phyloP scores from a whole-genome alignment of 2,888 invertebrate species.

The Drosophila neonasuta region DNA sequence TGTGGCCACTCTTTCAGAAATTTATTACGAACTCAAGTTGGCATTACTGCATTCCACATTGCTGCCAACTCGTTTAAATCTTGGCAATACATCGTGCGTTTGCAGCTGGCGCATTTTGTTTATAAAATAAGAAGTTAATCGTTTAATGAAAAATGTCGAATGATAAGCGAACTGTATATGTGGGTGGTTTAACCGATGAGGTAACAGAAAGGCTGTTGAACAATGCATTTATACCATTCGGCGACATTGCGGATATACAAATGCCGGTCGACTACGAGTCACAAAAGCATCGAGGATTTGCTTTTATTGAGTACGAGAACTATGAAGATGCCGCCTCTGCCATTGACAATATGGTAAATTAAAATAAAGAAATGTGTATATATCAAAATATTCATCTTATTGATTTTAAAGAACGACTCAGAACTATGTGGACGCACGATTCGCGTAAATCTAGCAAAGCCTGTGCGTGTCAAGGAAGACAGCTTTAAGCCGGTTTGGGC shows the following conservation, averaged over 20 bases:
- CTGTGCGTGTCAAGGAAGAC: slow-evolving; percentile 97
- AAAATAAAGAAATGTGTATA: background rate
- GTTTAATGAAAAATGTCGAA: slow-evolving; percentile 83
- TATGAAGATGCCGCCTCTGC: slow-evolving; percentile 99
- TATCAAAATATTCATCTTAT: background rate
- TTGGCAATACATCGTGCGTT: background rate
- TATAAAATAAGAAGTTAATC: slow-evolving; percentile 33
- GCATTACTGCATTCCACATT: slow-evolving; percentile 5
- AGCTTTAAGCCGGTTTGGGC: slow-evolving; percentile 98
- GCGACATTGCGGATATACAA: slow-evolving; percentile 98
- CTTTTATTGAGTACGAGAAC: slow-evolving; percentile 98
- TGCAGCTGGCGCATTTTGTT: slow-evolving; percentile 41
- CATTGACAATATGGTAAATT: slow-evolving; percentile 97
- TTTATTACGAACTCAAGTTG: slow-evolving; percentile 10
- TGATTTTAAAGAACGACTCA: slow-evolving; percentile 92
- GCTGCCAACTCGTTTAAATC: slow-evolving; percentile 23
- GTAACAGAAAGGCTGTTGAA: slow-evolving; percentile 97
- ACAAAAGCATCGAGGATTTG: slow-evolving; percentile 98
- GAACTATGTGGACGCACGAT: slow-evolving; percentile 98
- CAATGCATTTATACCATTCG: slow-evolving; percentile 99
- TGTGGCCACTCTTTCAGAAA: background rate
- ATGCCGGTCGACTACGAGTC: slow-evolving; percentile 98
- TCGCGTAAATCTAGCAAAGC: slow-evolving; percentile 97
- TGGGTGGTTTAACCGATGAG: slow-evolving; percentile 95
- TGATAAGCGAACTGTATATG: slow-evolving; percentile 91